Evolutionary conservation across 2,797 vertebrate species (phyloP).

Genomic region (Acrocephalus scirpaceus): DNA sequence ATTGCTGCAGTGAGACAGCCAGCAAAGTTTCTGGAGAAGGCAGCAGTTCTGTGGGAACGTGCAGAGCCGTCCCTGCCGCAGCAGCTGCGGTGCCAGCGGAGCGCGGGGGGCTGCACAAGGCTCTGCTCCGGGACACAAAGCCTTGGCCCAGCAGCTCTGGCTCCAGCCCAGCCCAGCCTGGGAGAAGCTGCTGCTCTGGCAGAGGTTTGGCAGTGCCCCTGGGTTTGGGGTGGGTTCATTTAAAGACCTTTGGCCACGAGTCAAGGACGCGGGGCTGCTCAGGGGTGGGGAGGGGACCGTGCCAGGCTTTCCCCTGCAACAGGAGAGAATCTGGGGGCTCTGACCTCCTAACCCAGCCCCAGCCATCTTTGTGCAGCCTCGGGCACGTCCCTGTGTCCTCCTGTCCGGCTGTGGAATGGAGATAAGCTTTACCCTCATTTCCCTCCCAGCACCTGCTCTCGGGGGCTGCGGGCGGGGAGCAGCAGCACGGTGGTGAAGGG

Average conservation of each 20-base stretch:
- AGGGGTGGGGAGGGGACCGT: not conserved
- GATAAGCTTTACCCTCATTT: not conserved
- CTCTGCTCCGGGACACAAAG: not conserved
- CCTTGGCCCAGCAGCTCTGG: not conserved
- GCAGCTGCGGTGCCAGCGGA: not conserved
- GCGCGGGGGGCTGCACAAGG: accelerated
- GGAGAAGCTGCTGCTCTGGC: not conserved
- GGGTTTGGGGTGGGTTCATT: not conserved
- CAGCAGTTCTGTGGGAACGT: not conserved
- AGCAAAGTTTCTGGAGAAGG: not conserved
- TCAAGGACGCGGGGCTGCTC: not conserved
- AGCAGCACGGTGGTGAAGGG: not conserved
- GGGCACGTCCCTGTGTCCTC: not conserved
- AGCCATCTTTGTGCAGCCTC: not conserved
- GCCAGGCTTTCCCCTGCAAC: not conserved
- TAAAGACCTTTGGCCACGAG: not conserved
- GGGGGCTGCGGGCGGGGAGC: not conserved
- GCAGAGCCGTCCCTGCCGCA: not conserved
- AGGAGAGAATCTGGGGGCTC: not conserved
- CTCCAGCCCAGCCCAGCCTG: not conserved
- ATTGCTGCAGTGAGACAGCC: not conserved
- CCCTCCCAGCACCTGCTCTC: not conserved
- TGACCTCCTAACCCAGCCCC: not conserved
- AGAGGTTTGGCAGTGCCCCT: not conserved
- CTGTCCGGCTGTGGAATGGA: not conserved